A percentile compares a stretch with the other conserved stretches of the same genome.
phyloP scores from a whole-genome alignment of 2,888 invertebrate genomes.

The Caenorhabditis drosophilae region DNA sequence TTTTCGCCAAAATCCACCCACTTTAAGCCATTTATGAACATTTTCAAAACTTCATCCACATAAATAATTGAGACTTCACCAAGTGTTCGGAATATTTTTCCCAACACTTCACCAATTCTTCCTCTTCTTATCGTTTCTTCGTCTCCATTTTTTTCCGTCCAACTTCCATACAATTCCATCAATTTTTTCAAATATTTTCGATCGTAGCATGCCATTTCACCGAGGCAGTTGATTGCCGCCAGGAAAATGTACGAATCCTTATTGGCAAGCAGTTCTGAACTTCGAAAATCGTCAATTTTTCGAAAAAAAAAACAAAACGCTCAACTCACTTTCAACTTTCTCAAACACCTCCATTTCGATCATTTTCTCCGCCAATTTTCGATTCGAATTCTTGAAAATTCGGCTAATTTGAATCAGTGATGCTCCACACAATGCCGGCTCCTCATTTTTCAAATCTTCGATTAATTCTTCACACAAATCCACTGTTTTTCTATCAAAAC shows the following conservation, averaged over 20 bases:
- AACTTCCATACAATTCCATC: constrained; percentile 40
- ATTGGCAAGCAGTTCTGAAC: constrained; percentile 35
- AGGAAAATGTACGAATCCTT: constrained; percentile 60
- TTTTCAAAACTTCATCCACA: constrained; percentile 11
- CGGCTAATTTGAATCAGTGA: constrained; percentile 26
- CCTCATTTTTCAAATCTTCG: constrained; percentile 20
- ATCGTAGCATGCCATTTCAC: constrained; percentile 52
- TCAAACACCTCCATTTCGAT: constrained; percentile 21
- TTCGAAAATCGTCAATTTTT: constrained; percentile 7
- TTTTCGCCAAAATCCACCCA: too few species aligned
- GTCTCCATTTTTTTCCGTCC: constrained; percentile 7
- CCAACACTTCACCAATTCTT: constrained; percentile 53
- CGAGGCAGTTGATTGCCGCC: constrained; percentile 57
- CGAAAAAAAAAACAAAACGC: background rate
- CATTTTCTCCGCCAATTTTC: constrained; percentile 6
- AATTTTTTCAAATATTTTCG: constrained; percentile 30
- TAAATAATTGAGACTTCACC: constrained; percentile 23
- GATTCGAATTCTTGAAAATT: constrained; percentile 9
- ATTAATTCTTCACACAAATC: constrained; percentile 23
- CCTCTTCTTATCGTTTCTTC: constrained; percentile 29
- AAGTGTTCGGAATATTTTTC: constrained; percentile 41
- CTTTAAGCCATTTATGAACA: constrained; percentile 18
- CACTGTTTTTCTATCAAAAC: too few species aligned
- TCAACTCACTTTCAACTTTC: constrained; percentile 24
- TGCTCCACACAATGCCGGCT: constrained; percentile 32